These are phyloP conservation scores for Hippocampus zosterae DNA, from an alignment of 2,113 vertebrate species.

Conservation along the genomic window DNA sequence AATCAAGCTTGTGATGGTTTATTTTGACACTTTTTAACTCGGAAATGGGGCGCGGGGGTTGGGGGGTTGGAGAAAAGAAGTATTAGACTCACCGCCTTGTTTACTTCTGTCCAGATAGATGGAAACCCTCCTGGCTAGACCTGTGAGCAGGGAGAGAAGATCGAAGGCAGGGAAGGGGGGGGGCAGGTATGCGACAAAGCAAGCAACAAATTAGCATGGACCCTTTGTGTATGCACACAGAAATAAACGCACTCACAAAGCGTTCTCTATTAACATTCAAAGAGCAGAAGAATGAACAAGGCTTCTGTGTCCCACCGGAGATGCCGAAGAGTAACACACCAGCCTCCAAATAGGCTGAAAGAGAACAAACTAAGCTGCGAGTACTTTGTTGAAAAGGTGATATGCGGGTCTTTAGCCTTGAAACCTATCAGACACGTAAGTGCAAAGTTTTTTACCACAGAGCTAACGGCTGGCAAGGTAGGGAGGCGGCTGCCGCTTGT, in stretches of 20 bases:
- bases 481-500: background rate
- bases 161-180: background rate
- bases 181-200: constrained; percentile 48
- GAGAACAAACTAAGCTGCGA: constrained; percentile 8
- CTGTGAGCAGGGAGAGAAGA: constrained; percentile 67
- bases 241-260: constrained; percentile 24
- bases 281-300: constrained; percentile 47
- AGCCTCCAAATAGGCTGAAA: constrained; percentile 5
- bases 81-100: constrained; percentile 84
- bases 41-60: constrained; percentile 11
- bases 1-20: background rate
- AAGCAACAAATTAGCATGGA: constrained; percentile 62
- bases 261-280: constrained; percentile 19
- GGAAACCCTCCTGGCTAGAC: constrained; percentile 87
- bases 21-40: background rate
- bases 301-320: constrained; percentile 35
- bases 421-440: constrained; percentile 9
- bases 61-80: constrained; percentile 22
- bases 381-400: constrained; percentile 22
- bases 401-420: background rate
- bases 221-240: constrained; percentile 27
- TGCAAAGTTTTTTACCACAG: constrained; percentile 4
- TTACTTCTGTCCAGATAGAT: constrained; percentile 91
- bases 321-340: constrained; percentile 10
- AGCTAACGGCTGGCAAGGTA: background rate